Conservation (phyloP, 2,888 invertebrate genomes). For the Vandiemenella viatica region DNA sequence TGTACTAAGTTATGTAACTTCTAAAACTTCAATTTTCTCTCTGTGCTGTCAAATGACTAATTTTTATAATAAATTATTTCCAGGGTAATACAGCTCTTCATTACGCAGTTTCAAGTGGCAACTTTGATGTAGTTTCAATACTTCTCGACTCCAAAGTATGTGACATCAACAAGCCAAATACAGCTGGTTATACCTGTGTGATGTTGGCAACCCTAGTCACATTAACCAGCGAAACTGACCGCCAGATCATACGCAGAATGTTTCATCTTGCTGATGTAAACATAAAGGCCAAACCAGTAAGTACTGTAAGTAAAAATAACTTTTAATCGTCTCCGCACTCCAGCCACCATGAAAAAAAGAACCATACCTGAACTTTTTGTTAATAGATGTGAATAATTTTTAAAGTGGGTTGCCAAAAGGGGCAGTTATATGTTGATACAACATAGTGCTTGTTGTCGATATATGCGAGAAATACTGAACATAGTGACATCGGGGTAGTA, state of each 20-base stretch:
- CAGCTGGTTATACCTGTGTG: constrained; percentile 77
- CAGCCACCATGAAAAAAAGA: too few relatives aligned
- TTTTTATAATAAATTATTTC: constrained; percentile 14
- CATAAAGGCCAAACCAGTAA: constrained; percentile 64
- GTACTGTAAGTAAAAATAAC: constrained; percentile 18
- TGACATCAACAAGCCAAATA: constrained; percentile 70
- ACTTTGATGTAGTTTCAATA: constrained; percentile 77
- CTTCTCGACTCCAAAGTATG: constrained; percentile 75
- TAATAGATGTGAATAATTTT: too few relatives aligned
- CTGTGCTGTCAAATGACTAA: too few relatives aligned
- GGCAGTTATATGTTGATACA: too few relatives aligned
- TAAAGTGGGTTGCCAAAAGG: too few relatives aligned
- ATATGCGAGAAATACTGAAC: too few relatives aligned
- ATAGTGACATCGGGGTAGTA: too few relatives aligned
- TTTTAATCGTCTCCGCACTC: too few relatives aligned
- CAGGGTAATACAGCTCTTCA: constrained; percentile 86
- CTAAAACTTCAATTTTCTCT: too few relatives aligned
- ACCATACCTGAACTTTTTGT: too few relatives aligned
- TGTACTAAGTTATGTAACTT: neutral
- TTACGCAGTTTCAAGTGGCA: constrained; percentile 82
- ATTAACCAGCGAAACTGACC: constrained; percentile 57
- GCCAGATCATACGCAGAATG: constrained; percentile 62
- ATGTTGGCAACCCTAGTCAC: constrained; percentile 80
- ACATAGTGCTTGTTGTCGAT: too few relatives aligned
- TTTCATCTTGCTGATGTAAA: constrained; percentile 79